phyloP scores from a whole-genome alignment of 2,888 invertebrate species.

The Selenia dentaria region DNA sequence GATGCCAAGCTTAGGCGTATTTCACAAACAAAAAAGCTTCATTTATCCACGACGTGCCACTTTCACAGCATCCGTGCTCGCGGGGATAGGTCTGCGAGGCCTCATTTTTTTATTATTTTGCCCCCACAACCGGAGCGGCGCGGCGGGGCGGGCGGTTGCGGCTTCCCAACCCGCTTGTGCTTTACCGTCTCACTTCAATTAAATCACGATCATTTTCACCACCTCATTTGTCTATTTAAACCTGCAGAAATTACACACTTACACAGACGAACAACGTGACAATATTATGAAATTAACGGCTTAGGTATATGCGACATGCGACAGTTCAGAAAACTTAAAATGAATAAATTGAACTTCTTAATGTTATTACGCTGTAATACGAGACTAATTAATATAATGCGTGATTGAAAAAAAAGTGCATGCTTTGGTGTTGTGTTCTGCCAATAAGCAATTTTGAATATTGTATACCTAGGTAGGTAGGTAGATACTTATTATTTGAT shows the following conservation, averaged over 20 bases:
- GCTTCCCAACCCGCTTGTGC: slow-evolving; percentile 54
- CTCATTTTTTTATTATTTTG: slow-evolving; percentile 78
- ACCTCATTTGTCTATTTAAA: slow-evolving; percentile 77
- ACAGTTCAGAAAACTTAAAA: too few relatives aligned
- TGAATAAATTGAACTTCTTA: too few relatives aligned
- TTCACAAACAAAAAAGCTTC: slow-evolving; percentile 80
- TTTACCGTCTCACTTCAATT: slow-evolving; percentile 74
- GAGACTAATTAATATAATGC: too few relatives aligned
- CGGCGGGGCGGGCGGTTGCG: slow-evolving; percentile 55
- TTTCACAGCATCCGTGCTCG: slow-evolving; percentile 82
- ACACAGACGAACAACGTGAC: too few relatives aligned
- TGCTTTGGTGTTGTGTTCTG: too few relatives aligned
- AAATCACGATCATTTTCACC: slow-evolving; percentile 78
- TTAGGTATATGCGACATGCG: too few relatives aligned
- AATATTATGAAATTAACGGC: too few relatives aligned
- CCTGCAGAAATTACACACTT: too few relatives aligned
- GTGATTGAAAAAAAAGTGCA: too few relatives aligned
- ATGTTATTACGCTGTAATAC: too few relatives aligned
- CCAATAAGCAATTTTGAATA: too few relatives aligned
- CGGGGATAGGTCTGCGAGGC: slow-evolving; percentile 68
- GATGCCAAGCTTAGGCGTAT: slow-evolving; percentile 75
- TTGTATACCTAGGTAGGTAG: too few relatives aligned
- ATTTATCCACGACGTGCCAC: slow-evolving; percentile 83
- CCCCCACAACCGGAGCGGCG: slow-evolving; percentile 48
- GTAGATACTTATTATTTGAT: slow-evolving; percentile 17